These are phyloP conservation scores for Cancer borealis DNA, from an alignment of 2,888 invertebrate genomes.

Conservation along the genomic window DNA sequence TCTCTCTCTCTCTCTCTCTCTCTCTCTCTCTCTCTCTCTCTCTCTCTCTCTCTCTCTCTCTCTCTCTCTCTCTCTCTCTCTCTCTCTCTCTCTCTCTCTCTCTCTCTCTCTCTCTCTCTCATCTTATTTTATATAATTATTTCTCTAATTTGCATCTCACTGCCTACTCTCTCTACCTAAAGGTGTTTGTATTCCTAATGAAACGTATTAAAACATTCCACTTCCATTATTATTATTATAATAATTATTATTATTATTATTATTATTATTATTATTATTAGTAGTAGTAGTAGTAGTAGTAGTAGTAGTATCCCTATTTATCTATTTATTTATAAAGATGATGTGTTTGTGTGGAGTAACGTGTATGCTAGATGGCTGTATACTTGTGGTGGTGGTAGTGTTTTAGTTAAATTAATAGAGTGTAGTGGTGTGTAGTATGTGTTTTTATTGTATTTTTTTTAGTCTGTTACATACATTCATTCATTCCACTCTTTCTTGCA, in stretches of 20 bases:
- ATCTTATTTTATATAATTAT: background rate
- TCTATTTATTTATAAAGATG: too few species aligned
- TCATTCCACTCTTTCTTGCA: too few species aligned
- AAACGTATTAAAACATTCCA: background rate
- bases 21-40: background rate
- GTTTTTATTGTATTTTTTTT: too few species aligned
- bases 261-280: background rate
- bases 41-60: background rate
- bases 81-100: background rate
- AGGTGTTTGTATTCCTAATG: background rate
- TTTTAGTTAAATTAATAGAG: too few species aligned
- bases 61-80: background rate
- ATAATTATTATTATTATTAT: background rate
- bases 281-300: too few species aligned
- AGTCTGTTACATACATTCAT: too few species aligned
- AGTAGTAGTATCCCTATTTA: too few species aligned
- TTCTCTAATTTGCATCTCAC: background rate
- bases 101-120: background rate
- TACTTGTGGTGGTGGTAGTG: too few species aligned
- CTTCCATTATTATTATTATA: constrained; percentile 2
- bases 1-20: constrained; percentile 18
- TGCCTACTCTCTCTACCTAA: background rate
- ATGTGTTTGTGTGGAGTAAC: too few species aligned
- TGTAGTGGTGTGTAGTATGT: too few species aligned
- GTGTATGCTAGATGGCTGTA: too few species aligned